These are phyloP conservation scores for Malacoctenus gilli DNA, from an alignment of 2,797 vertebrate species.

Conservation along the genomic window DNA sequence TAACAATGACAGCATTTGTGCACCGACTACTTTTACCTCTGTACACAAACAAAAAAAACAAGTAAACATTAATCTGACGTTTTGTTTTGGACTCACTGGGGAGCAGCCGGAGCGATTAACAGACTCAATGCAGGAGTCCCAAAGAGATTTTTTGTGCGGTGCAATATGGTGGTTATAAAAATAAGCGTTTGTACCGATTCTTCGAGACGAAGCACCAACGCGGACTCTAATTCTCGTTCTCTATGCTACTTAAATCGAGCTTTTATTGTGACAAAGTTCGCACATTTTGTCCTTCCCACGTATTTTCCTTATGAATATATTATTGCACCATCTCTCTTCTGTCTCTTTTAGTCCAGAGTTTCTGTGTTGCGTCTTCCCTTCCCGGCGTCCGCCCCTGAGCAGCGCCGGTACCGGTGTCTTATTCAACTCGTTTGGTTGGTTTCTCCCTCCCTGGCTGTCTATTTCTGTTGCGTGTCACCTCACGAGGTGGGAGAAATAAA, in stretches of 20 bases:
- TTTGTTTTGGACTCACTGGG: conserved; percentile 9
- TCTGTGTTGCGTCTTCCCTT: conserved; percentile 26
- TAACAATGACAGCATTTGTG: background rate
- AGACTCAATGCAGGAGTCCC: background rate
- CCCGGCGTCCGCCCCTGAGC: conserved; percentile 14
- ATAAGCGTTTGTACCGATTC: conserved; percentile 20
- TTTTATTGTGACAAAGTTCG: conserved; percentile 17
- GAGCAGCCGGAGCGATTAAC: conserved; percentile 3
- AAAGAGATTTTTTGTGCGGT: background rate
- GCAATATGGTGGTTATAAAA: conserved; percentile 10
- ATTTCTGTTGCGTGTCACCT: conserved; percentile 12
- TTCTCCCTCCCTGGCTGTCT: conserved; percentile 1
- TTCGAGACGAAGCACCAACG: conserved; percentile 1
- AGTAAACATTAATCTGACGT: background rate
- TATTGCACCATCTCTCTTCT: conserved; percentile 22
- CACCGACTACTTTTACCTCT: too few relatives aligned
- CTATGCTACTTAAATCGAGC: conserved; percentile 8
- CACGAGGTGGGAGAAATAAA: background rate
- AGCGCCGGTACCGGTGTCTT: conserved; percentile 19
- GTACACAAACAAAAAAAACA: background rate
- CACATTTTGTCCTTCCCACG: conserved; percentile 13
- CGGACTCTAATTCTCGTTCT: conserved; percentile 1
- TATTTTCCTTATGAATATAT: conserved; percentile 43
- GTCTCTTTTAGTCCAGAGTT: conserved; percentile 25
- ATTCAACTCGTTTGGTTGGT: conserved; percentile 7